Percentiles rank a stretch among this genome's conserved stretches.
Conservation (phyloP, 2,113 vertebrate genomes). For the Octodon degus region DNA sequence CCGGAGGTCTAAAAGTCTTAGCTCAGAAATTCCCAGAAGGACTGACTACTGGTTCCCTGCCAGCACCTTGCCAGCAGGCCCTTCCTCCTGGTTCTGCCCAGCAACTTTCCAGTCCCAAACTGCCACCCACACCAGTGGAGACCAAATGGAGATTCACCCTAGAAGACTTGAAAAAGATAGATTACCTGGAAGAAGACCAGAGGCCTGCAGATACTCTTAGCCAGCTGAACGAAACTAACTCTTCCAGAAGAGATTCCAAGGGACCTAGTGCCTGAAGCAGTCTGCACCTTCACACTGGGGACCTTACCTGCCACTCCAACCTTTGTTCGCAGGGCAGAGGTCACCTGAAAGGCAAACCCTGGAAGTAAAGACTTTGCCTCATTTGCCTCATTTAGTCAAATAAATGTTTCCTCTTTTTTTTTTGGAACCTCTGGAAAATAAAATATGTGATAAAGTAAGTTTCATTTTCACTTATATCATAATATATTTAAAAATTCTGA, state of each 20-base stretch:
- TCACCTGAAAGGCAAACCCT: slow-evolving; percentile 86
- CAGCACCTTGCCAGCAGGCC: slow-evolving; percentile 85
- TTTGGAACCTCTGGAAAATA: slow-evolving; percentile 54
- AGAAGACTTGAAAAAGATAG: slow-evolving; percentile 88
- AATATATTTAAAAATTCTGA: background rate
- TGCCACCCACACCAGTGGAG: slow-evolving; percentile 77
- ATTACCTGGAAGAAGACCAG: slow-evolving; percentile 90
- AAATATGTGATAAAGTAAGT: background rate
- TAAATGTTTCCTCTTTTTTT: slow-evolving; percentile 73
- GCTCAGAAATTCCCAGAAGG: slow-evolving; percentile 95
- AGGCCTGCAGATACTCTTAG: slow-evolving; percentile 86
- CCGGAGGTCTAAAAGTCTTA: slow-evolving; percentile 95
- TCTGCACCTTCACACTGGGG: slow-evolving; percentile 76
- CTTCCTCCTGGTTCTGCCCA: slow-evolving; percentile 73
- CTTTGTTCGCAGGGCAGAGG: slow-evolving; percentile 83
- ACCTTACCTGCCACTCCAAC: slow-evolving; percentile 69
- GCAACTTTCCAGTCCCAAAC: slow-evolving; percentile 76
- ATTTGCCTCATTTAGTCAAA: slow-evolving; percentile 40
- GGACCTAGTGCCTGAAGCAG: slow-evolving; percentile 76
- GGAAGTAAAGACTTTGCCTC: slow-evolving; percentile 88
- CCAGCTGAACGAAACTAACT: slow-evolving; percentile 86
- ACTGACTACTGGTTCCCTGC: slow-evolving; percentile 91
- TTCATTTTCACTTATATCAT: background rate
- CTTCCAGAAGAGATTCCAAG: slow-evolving; percentile 84
- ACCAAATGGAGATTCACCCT: slow-evolving; percentile 92